Base-by-base conservation (phyloP, 2,888 invertebrate species). In the Caenorhabditis sp. region DNA sequence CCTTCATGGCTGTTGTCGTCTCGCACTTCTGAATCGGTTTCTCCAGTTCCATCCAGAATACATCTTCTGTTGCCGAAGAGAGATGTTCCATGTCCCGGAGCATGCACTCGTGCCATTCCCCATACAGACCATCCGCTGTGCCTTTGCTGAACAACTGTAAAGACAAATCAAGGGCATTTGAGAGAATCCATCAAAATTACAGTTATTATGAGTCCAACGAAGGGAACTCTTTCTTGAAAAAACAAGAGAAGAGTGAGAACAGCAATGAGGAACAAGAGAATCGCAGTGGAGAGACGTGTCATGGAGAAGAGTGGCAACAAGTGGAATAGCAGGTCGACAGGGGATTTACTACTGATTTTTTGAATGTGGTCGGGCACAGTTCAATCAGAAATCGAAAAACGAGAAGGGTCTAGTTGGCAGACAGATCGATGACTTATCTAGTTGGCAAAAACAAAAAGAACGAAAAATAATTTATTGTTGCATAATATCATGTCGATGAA, bases 91-190 rank as follows among this genome's bases (percentile, higher is more conserved):
- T 68, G 44, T 76, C 55, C 0, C 24, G n/a, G 5, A 22, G 8
- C 76, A 76, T 67, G 37, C 76, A 76, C 5, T 62, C 55, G 32
- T 68, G 40, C 76, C 76, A 76, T 51, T 65, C 40, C 0, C 47
- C 6, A 22, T 53, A 76, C 6, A 68, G 15, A 35, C 60, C 40
- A 11, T 20, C 13, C 1, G 70, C 35, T 1, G 40, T 28, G 28
- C 40, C 55, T 2, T 26, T 37, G 28, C 65, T 60, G 0, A 74
- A 32, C 3, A 56, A 40, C 74, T 74, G 58, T 37, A 74, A 51
- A 18, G 32, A 8, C 47, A 3, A 18, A 32, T 32, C n/a, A 4
- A 26, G 28, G n/a, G n/a, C n/a, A n/a, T n/a, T n/a, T n/a, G n/a
- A n/a, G n/a, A n/a, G n/a, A n/a, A n/a, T n/a, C n/a, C n/a, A n/a